phyloP scores from a whole-genome alignment of 2,113 vertebrate genomes.

The Narcine bancroftii region DNA sequence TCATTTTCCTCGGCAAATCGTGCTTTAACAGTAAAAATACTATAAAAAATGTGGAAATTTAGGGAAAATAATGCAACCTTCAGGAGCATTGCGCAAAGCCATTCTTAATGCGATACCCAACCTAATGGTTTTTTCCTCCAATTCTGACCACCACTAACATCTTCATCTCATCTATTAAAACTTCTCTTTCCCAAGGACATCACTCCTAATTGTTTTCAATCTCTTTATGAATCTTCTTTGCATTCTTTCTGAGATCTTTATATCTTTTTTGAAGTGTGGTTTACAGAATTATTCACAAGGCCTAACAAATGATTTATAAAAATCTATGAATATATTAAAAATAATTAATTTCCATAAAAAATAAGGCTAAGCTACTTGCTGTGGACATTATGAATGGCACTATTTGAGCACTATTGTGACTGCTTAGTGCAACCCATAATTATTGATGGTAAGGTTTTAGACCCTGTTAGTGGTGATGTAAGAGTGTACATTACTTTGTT shows the following conservation, averaged over 20 bases:
- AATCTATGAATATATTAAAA: background rate
- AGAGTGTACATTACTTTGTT: background rate
- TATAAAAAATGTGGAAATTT: background rate
- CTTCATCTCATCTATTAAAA: too few relatives aligned
- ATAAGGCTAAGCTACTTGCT: background rate
- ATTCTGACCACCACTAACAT: background rate
- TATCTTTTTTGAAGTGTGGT: too few relatives aligned
- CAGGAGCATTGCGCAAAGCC: background rate
- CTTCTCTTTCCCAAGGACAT: too few relatives aligned
- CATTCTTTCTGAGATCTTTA: background rate
- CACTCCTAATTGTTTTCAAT: too few relatives aligned
- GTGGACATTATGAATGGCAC: background rate
- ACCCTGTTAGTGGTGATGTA: background rate
- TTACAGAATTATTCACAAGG: too few relatives aligned
- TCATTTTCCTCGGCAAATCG: background rate
- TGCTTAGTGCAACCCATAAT: background rate
- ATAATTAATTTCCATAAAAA: background rate
- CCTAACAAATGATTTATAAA: too few relatives aligned
- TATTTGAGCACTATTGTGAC: background rate
- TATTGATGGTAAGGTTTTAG: background rate
- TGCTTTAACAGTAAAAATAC: background rate
- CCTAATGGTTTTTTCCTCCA: background rate
- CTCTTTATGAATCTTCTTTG: background rate
- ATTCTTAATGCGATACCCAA: background rate
- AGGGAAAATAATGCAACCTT: background rate